phyloP scores from a whole-genome alignment of 2,888 invertebrate genomes.

The Idaea dimidiata region DNA sequence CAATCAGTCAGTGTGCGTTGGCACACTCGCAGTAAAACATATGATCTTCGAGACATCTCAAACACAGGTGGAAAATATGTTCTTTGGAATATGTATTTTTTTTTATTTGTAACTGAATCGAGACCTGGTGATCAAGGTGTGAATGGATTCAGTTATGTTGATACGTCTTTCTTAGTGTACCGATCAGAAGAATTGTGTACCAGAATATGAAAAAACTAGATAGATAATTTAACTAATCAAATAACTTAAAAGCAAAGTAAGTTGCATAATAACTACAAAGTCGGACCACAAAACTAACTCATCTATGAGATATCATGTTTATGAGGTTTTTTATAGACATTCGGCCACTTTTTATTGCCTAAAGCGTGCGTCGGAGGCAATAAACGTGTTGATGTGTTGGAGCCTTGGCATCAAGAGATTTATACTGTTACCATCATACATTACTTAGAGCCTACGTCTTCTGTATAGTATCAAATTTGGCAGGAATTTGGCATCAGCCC shows the following conservation, averaged over 20 bases:
- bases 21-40: too few relatives aligned
- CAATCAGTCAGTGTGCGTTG: too few relatives aligned
- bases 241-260: slow-evolving; percentile 22
- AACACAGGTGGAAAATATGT: too few relatives aligned
- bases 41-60: too few relatives aligned
- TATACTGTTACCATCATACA: slow-evolving; percentile 6
- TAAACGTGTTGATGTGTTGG: slow-evolving; percentile 46
- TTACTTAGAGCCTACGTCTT: neutral
- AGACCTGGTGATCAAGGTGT: too few relatives aligned
- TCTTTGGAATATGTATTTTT: too few relatives aligned
- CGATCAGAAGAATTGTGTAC: too few relatives aligned
- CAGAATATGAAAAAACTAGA: neutral
- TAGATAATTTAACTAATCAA: slow-evolving; percentile 7
- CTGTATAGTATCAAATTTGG: neutral
- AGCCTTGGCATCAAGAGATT: slow-evolving; percentile 25
- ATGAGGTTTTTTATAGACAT: slow-evolving; percentile 49
- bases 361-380: slow-evolving; percentile 38
- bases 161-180: too few relatives aligned
- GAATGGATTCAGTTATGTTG: too few relatives aligned
- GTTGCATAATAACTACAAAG: slow-evolving; percentile 43
- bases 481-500: neutral
- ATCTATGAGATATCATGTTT: slow-evolving; percentile 49
- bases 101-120: too few relatives aligned
- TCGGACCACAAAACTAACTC: slow-evolving; percentile 37
- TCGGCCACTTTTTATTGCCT: slow-evolving; percentile 46